Evolutionary conservation across 2,888 invertebrate genomes (phyloP).

Genomic region (Eucera pruinosa): DNA sequence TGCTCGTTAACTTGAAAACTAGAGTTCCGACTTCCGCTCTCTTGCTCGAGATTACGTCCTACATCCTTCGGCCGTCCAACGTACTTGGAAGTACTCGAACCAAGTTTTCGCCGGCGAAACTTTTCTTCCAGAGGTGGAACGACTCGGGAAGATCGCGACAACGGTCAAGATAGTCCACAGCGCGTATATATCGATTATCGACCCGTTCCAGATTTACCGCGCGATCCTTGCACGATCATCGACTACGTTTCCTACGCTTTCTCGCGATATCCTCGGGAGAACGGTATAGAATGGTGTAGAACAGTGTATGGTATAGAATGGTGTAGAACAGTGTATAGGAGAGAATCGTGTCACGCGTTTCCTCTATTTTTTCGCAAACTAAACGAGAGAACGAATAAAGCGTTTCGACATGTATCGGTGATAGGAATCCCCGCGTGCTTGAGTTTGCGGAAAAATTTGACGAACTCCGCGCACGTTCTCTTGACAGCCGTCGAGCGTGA

Average conservation of each 20-base stretch:
- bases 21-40: conserved; percentile 44
- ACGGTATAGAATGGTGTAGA: too few relatives aligned
- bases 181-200: conserved; percentile 28
- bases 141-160: conserved; percentile 43
- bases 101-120: conserved; percentile 58
- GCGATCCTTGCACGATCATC: too few relatives aligned
- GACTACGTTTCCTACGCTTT: too few relatives aligned
- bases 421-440: not conserved
- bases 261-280: too few relatives aligned
- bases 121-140: conserved; percentile 46
- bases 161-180: conserved; percentile 45
- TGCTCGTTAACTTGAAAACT: conserved; percentile 53
- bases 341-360: too few relatives aligned
- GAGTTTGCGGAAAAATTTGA: conserved; percentile 49
- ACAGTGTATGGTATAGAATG: too few relatives aligned
- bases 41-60: conserved; percentile 40
- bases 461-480: conserved; percentile 38
- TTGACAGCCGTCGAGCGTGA: conserved; percentile 19
- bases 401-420: too few relatives aligned
- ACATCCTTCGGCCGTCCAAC: conserved; percentile 34
- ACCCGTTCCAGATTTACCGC: too few relatives aligned
- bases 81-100: conserved; percentile 45
- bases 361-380: too few relatives aligned
- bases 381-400: too few relatives aligned
- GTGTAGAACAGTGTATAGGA: too few relatives aligned